Conservation (phyloP, 2,888 invertebrate genomes). For the Exocentrus adspersus region DNA sequence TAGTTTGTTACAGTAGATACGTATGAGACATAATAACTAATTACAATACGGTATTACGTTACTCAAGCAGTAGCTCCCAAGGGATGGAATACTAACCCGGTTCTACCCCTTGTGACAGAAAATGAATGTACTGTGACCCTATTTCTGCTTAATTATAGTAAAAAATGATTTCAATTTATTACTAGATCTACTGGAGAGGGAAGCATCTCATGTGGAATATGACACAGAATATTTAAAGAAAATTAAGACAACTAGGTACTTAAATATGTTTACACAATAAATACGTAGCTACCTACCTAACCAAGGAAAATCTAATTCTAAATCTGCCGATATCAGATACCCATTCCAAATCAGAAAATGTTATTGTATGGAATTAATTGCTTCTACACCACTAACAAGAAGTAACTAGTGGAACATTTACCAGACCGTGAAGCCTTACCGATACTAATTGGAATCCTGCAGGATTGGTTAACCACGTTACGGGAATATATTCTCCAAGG, state of each 20-base stretch:
- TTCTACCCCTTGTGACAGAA: constrained; percentile 31
- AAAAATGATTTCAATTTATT: no score
- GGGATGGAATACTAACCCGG: constrained; percentile 29
- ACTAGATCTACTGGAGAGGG: no score
- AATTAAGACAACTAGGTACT: no score
- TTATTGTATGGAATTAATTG: neutral
- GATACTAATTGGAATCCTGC: neutral
- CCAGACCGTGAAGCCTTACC: neutral
- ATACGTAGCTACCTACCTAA: no score
- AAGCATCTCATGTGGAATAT: no score
- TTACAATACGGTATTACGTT: constrained; percentile 32
- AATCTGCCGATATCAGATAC: no score
- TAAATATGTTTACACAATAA: no score
- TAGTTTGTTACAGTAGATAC: constrained; percentile 7
- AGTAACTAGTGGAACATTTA: neutral
- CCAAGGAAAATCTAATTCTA: no score
- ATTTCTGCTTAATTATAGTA: constrained; percentile 11
- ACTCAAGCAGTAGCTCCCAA: constrained; percentile 31
- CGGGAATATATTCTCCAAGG: neutral
- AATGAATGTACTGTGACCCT: constrained; percentile 34
- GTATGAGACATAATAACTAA: constrained; percentile 18
- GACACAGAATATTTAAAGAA: no score
- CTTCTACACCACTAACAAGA: neutral
- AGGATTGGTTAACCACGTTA: neutral
- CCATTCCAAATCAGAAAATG: no score